phyloP scores from a whole-genome alignment of 92 coral and sea anemone genomes.

The Phenganax stokvisi region DNA sequence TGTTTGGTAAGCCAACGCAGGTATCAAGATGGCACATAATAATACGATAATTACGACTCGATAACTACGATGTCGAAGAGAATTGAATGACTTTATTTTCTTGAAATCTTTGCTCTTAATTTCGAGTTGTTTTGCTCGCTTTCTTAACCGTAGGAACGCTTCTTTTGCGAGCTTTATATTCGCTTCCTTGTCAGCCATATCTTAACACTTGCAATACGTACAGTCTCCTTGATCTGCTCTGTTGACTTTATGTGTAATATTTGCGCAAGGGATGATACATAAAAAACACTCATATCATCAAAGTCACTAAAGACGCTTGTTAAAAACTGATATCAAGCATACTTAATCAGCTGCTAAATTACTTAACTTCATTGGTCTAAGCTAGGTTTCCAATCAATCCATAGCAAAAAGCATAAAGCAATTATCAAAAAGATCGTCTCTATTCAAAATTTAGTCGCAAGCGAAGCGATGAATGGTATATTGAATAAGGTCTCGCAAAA shows the following conservation, averaged over 20 bases:
- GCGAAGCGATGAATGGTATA: no score
- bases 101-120: conserved; percentile 58
- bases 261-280: neutral
- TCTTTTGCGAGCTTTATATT: conserved; percentile 51
- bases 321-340: neutral
- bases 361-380: neutral
- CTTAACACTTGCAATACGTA: neutral
- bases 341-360: conserved; percentile 7
- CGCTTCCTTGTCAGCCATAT: conserved; percentile 41
- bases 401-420: neutral
- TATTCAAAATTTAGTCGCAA: neutral
- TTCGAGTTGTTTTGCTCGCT: conserved; percentile 70
- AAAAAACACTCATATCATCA: neutral
- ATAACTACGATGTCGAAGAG: conserved; percentile 33
- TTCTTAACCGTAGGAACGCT: conserved; percentile 63
- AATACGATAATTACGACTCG: conserved; percentile 29
- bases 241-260: neutral
- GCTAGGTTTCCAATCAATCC: neutral
- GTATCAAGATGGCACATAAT: conserved; percentile 49
- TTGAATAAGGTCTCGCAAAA: no score
- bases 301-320: neutral
- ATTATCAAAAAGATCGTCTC: neutral
- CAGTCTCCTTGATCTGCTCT: neutral
- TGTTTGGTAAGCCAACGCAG: conserved; percentile 52
- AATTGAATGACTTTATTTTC: conserved; percentile 54